A percentile compares a stretch with the other conserved stretches of the same genome.
Evolutionary conservation across 1,140 invertebrate species (phyloP).

Genomic region (Brachionus plicatilis): DNA sequence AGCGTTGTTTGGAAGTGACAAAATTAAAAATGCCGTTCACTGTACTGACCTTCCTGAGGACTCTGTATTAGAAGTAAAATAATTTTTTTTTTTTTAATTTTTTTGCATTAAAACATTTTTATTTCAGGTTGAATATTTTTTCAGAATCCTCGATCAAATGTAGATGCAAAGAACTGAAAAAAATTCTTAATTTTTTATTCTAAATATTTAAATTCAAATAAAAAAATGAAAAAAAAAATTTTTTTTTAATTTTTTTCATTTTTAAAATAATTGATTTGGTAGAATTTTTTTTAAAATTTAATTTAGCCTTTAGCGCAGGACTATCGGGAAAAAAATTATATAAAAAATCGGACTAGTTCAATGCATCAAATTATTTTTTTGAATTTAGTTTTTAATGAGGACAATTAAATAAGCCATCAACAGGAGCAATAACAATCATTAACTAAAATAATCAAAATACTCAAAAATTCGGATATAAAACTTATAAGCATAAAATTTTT

Average conservation of each 20-base stretch:
- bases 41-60: conserved; percentile 86
- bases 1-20: conserved; percentile 73
- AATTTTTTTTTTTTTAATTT: background rate
- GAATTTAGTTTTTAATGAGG: no score
- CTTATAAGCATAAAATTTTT: no score
- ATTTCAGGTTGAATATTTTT: conserved; percentile 54
- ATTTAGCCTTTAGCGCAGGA: no score
- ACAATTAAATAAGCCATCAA: no score
- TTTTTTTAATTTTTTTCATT: background rate
- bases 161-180: background rate
- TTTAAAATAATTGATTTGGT: no score
- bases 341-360: no score
- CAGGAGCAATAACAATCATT: no score
- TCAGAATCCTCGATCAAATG: conserved; percentile 48
- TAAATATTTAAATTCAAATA: background rate
- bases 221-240: background rate
- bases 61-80: conserved; percentile 68
- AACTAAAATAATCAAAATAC: no score
- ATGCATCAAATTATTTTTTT: no score
- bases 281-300: no score
- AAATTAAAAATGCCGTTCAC: conserved; percentile 80
- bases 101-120: conserved; percentile 15
- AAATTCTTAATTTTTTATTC: background rate
- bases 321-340: no score
- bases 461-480: no score